Evolutionary conservation across 2,113 vertebrate species (phyloP).

Genomic region (human): GRCh38 chr2:126240001-126240500

Average conservation of each 20-base stretch:
- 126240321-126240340: accelerated
- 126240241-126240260: background rate
- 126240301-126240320: background rate
- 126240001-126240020: background rate
- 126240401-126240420: background rate
- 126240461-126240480: background rate
- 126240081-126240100: background rate
- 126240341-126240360: background rate
- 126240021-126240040: background rate
- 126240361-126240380: background rate
- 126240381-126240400: background rate
- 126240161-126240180: background rate
- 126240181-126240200: background rate
- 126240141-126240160: background rate
- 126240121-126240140: background rate
- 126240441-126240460: background rate
- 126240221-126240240: background rate
- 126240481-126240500: background rate
- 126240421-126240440: background rate
- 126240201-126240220: background rate
- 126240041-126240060: background rate
- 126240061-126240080: background rate
- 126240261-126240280: accelerated
- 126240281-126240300: accelerated
- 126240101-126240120: background rate